Evolutionary conservation across 2,888 invertebrate genomes (phyloP).

Genomic region (Dastarcus helophoroides): DNA sequence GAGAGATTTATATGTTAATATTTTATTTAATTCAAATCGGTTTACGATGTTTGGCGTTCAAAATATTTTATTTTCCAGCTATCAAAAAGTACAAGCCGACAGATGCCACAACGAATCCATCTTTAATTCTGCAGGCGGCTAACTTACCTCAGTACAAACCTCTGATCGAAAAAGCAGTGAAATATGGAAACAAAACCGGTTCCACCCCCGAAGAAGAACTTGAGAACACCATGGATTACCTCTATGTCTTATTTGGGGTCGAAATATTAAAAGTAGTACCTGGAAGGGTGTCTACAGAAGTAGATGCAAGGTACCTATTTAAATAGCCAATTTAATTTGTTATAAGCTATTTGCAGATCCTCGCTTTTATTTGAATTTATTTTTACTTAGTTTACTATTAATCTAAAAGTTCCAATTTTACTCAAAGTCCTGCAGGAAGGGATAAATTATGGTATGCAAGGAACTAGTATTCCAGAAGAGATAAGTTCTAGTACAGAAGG

Average conservation of each 20-base stretch:
- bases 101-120: slow-evolving; percentile 99
- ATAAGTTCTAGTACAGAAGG: too few relatives aligned
- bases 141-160: slow-evolving; percentile 87
- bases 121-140: slow-evolving; percentile 89
- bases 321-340: too few relatives aligned
- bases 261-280: slow-evolving; percentile 98
- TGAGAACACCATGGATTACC: slow-evolving; percentile 79
- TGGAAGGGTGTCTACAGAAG: slow-evolving; percentile 92
- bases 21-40: too few relatives aligned
- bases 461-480: too few relatives aligned
- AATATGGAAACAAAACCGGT: slow-evolving; percentile 63
- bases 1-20: too few relatives aligned
- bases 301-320: slow-evolving; percentile 76
- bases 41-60: too few relatives aligned
- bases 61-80: slow-evolving; percentile 45
- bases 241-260: slow-evolving; percentile 89
- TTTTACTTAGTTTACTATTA: too few relatives aligned
- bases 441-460: too few relatives aligned
- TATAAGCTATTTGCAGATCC: too few relatives aligned
- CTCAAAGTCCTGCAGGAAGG: too few relatives aligned
- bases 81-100: slow-evolving; percentile 96
- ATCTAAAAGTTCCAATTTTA: too few relatives aligned
- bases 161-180: slow-evolving; percentile 80
- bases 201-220: slow-evolving; percentile 64
- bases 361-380: too few relatives aligned